phyloP scores from a whole-genome alignment of 2,113 vertebrate species.

The Clupea harengus region DNA sequence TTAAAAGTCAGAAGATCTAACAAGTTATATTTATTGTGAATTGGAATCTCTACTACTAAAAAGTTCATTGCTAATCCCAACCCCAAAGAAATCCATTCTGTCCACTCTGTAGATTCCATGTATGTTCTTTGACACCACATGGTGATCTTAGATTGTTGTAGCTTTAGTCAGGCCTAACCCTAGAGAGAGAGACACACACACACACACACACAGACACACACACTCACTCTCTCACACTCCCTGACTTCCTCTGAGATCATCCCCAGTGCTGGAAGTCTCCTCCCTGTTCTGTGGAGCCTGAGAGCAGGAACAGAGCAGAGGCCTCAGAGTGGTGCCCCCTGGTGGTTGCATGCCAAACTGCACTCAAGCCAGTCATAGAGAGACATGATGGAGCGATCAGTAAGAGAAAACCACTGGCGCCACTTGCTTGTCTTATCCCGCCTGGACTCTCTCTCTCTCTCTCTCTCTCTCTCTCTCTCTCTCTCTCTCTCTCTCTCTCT shows the following conservation, averaged over 20 bases:
- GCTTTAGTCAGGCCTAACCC: no score
- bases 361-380: neutral
- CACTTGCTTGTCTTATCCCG: neutral
- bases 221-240: neutral
- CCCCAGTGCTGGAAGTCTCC: neutral
- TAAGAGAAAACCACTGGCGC: neutral
- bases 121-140: no score
- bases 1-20: no score
- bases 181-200: neutral
- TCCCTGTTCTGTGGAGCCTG: neutral
- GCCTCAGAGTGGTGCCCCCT: neutral
- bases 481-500: slow-evolving; percentile 42
- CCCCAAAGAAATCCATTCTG: neutral
- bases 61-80: neutral
- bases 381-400: neutral
- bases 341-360: neutral
- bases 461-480: neutral
- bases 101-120: neutral
- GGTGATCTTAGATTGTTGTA: no score
- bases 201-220: neutral
- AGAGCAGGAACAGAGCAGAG: neutral
- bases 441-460: neutral
- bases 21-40: no score
- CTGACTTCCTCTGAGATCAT: neutral
- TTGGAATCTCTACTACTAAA: no score